Evolutionary conservation across 2,113 vertebrate genomes (phyloP).

Genomic region (Cebidichthys violaceus): DNA sequence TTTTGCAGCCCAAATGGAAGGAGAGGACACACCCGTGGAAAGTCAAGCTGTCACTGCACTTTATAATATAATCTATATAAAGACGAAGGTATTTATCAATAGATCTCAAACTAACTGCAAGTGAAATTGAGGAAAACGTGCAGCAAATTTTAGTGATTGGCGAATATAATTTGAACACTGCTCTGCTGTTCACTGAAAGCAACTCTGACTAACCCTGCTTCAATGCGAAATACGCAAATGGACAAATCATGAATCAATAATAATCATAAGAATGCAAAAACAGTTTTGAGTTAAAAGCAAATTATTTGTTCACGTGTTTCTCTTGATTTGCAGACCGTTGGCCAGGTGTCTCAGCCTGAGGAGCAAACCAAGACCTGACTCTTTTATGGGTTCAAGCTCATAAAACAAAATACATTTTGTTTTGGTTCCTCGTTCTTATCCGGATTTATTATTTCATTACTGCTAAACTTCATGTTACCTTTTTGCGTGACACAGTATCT

Average conservation of each 20-base stretch:
- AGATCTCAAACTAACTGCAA: background rate
- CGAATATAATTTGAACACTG: constrained; percentile 1
- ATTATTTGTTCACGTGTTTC: constrained; percentile 1
- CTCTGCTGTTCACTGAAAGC: background rate
- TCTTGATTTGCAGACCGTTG: constrained; percentile 29
- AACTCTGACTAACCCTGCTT: constrained; percentile 21
- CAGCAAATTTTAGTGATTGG: constrained; percentile 8
- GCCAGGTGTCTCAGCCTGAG: constrained; percentile 24
- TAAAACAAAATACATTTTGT: background rate
- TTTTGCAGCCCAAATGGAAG: constrained; percentile 19
- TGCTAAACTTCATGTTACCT: background rate
- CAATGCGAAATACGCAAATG: background rate
- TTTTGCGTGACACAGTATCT: constrained; percentile 10
- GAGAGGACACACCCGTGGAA: constrained; percentile 15
- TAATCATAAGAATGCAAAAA: background rate
- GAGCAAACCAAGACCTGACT: constrained; percentile 10
- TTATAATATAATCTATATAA: constrained; percentile 13
- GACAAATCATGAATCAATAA: background rate
- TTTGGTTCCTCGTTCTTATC: background rate
- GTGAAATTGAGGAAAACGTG: constrained; percentile 12
- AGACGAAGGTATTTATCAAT: constrained; percentile 23
- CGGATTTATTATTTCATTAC: background rate
- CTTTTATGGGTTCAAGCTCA: background rate
- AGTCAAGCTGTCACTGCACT: constrained; percentile 9
- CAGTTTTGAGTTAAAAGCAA: background rate